These are phyloP conservation scores for Thera obeliscata DNA, from an alignment of 2,888 invertebrate genomes.

Conservation along the genomic window DNA sequence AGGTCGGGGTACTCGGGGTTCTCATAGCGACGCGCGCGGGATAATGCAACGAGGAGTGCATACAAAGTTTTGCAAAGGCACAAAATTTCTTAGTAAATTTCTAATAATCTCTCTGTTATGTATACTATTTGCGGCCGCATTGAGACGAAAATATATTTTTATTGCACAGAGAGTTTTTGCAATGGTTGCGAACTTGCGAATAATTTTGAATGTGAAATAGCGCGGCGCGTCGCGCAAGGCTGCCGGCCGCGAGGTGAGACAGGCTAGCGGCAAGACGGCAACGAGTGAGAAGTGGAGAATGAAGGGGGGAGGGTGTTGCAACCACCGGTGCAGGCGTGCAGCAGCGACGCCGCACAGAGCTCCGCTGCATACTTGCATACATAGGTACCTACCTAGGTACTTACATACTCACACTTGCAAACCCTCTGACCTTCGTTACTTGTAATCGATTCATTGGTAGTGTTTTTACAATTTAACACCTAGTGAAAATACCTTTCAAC, in stretches of 20 bases:
- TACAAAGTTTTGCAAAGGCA: conserved; percentile 82
- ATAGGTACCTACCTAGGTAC: conserved; percentile 50
- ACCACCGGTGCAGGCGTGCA: conserved; percentile 84
- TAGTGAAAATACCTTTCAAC: too few species aligned
- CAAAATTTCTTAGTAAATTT: conserved; percentile 68
- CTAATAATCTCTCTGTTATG: conserved; percentile 71
- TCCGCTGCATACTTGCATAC: conserved; percentile 83
- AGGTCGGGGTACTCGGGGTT: conserved; percentile 93
- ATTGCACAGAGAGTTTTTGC: conserved; percentile 84
- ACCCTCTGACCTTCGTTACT: conserved; percentile 81
- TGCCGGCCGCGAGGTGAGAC: conserved; percentile 85
- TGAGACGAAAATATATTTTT: conserved; percentile 71
- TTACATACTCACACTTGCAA: conserved; percentile 79
- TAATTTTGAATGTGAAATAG: conserved; percentile 84
- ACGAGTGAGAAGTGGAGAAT: conserved; percentile 82
- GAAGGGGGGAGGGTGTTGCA: conserved; percentile 85
- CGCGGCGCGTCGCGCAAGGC: conserved; percentile 85
- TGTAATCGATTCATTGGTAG: conserved; percentile 69
- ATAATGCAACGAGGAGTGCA: conserved; percentile 86
- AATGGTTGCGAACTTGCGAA: conserved; percentile 84
- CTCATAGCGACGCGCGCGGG: conserved; percentile 92
- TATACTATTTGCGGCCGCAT: conserved; percentile 72
- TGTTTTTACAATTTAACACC: too few species aligned
- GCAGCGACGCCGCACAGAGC: conserved; percentile 83
- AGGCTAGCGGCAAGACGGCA: conserved; percentile 82